Conservation (phyloP, 2,113 vertebrate genomes). For the Collichthys lucidus region DNA sequence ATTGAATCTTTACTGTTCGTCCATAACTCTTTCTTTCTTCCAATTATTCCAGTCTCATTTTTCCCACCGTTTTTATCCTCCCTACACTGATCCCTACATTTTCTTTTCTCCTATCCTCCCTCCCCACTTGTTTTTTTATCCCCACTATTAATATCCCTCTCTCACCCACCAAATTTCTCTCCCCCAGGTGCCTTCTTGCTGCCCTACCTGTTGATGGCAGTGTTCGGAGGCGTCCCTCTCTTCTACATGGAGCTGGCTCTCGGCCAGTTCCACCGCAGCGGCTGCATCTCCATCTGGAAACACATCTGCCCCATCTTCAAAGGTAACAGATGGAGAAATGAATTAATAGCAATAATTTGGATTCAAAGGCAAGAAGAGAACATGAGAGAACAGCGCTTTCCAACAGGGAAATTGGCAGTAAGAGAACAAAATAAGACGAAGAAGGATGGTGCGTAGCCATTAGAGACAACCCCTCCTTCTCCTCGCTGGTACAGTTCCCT, state of each 20-base stretch:
- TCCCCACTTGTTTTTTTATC: not conserved
- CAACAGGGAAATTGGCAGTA: slow-evolving; percentile 7
- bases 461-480: slow-evolving; percentile 52
- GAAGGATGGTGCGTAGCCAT: not conserved
- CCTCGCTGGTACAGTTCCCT: slow-evolving; percentile 9
- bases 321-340: slow-evolving; percentile 83
- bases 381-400: not conserved
- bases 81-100: not conserved
- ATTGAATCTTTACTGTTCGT: slow-evolving; percentile 11
- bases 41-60: not conserved
- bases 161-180: not conserved
- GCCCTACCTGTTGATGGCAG: slow-evolving; percentile 96
- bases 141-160: not conserved
- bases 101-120: not conserved
- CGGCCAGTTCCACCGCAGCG: slow-evolving; percentile 96
- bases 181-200: slow-evolving; percentile 94
- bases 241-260: slow-evolving; percentile 99
- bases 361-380: not conserved
- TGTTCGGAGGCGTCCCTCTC: slow-evolving; percentile 97
- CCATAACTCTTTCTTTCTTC: slow-evolving; percentile 32
- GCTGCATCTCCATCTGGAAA: slow-evolving; percentile 98
- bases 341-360: not conserved
- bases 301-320: slow-evolving; percentile 99
- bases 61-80: slow-evolving; percentile 1
- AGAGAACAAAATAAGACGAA: not conserved